phyloP scores from a whole-genome alignment of 2,888 invertebrate species.

The Polymixis flavicincta region DNA sequence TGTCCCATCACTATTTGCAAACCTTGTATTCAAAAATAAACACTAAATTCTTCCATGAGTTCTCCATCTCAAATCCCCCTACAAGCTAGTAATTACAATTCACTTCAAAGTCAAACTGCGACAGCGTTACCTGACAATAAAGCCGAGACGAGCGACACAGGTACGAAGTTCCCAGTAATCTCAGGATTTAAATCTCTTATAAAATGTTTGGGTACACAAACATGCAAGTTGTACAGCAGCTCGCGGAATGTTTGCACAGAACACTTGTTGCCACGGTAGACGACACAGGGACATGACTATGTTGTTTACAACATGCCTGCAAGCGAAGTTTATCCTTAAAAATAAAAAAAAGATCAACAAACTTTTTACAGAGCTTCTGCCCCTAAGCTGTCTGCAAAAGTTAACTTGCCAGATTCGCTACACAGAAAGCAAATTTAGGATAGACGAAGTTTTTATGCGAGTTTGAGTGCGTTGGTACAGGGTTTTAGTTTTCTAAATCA shows the following conservation, averaged over 20 bases:
- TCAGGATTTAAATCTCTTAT: conserved; percentile 60
- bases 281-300: conserved; percentile 62
- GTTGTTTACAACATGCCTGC: conserved; percentile 75
- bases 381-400: conserved; percentile 53
- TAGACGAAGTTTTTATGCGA: conserved; percentile 40
- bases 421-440: conserved; percentile 55
- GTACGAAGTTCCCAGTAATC: conserved; percentile 51
- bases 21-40: not conserved
- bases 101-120: conserved; percentile 36
- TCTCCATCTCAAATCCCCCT: not conserved
- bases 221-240: conserved; percentile 60
- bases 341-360: conserved; percentile 71
- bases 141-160: conserved; percentile 33
- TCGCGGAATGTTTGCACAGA: conserved; percentile 67
- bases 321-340: conserved; percentile 75
- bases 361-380: conserved; percentile 50
- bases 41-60: not conserved
- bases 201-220: conserved; percentile 63
- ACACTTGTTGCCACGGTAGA: conserved; percentile 74
- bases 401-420: conserved; percentile 53
- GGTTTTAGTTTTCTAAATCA: conserved; percentile 13
- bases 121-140: conserved; percentile 38
- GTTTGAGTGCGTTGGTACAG: conserved; percentile 22
- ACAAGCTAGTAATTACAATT: conserved; percentile 38
- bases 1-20: not conserved